These are phyloP conservation scores for Ceratina australensis DNA, from an alignment of 1,140 invertebrate species.

Conservation along the genomic window DNA sequence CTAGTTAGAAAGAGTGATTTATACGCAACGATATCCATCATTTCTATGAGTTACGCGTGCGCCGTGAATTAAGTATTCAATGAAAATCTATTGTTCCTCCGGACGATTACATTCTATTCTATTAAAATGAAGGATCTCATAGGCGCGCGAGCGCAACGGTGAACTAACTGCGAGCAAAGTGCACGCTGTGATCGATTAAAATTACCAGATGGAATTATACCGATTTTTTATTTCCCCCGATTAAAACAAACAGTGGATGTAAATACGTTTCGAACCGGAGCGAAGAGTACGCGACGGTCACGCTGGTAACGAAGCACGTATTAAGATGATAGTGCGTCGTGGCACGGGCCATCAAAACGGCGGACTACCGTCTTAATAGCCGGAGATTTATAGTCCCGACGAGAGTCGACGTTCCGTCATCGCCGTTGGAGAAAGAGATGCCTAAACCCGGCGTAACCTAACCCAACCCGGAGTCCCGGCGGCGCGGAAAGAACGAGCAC, in stretches of 20 bases:
- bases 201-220: too few relatives aligned
- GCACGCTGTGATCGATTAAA: too few relatives aligned
- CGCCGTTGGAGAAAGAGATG: slow-evolving; percentile 22
- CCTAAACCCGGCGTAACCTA: slow-evolving; percentile 53
- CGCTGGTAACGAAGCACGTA: slow-evolving; percentile 46
- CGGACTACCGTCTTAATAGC: slow-evolving; percentile 76
- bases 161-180: too few relatives aligned
- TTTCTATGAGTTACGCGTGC: neutral
- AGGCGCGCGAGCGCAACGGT: too few relatives aligned
- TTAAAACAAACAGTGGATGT: too few relatives aligned
- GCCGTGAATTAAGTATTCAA: neutral
- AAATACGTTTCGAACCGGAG: too few relatives aligned
- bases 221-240: too few relatives aligned
- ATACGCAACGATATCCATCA: neutral
- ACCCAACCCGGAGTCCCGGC: slow-evolving; percentile 42
- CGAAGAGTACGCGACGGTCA: slow-evolving; percentile 9
- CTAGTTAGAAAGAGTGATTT: neutral
- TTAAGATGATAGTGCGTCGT: slow-evolving; percentile 61
- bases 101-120: neutral
- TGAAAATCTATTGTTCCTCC: slow-evolving; percentile 1
- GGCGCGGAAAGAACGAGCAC: slow-evolving; percentile 51
- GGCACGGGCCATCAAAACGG: slow-evolving; percentile 77
- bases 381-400: slow-evolving; percentile 75
- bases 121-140: neutral
- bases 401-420: slow-evolving; percentile 73